Percentiles rank a stretch among this genome's conserved stretches.
phyloP scores from a whole-genome alignment of 2,888 invertebrate genomes.

The Sarcophaga subvicina region DNA sequence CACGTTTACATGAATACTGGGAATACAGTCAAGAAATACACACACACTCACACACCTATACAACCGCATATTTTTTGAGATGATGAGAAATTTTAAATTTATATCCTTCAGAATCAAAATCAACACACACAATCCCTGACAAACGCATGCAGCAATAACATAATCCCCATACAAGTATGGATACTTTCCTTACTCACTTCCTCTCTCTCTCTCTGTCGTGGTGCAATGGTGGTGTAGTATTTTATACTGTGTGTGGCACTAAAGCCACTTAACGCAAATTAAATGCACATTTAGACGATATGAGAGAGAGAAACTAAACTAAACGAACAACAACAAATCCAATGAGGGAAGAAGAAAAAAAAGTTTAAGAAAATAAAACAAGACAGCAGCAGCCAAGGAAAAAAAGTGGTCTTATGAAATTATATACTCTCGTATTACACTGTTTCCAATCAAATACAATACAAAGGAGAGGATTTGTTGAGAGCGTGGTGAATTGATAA shows the following conservation, averaged over 20 bases:
- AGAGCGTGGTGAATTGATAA: too few species aligned
- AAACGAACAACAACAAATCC: conserved; percentile 25
- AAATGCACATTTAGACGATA: conserved; percentile 68
- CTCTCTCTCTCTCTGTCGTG: neutral
- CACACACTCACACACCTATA: conserved; percentile 16
- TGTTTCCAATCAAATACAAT: neutral
- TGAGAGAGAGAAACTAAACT: conserved; percentile 32
- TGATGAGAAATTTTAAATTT: conserved; percentile 55
- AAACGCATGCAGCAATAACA: conserved; percentile 14
- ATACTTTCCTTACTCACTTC: neutral
- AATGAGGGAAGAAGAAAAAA: conserved; percentile 2
- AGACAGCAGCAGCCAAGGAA: too few species aligned
- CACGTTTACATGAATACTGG: neutral
- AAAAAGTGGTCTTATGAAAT: too few species aligned
- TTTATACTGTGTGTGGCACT: conserved; percentile 53
- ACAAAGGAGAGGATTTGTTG: too few species aligned
- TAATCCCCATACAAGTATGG: conserved; percentile 20
- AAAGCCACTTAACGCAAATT: conserved; percentile 69
- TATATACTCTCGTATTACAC: neutral
- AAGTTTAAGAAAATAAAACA: too few species aligned
- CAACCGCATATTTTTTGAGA: conserved; percentile 44
- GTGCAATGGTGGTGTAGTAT: conserved; percentile 26
- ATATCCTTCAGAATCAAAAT: conserved; percentile 13
- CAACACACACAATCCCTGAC: neutral
- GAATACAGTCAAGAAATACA: conserved; percentile 39